phyloP scores from a whole-genome alignment of 2,888 invertebrate genomes.

The Drosophila tanythrix region DNA sequence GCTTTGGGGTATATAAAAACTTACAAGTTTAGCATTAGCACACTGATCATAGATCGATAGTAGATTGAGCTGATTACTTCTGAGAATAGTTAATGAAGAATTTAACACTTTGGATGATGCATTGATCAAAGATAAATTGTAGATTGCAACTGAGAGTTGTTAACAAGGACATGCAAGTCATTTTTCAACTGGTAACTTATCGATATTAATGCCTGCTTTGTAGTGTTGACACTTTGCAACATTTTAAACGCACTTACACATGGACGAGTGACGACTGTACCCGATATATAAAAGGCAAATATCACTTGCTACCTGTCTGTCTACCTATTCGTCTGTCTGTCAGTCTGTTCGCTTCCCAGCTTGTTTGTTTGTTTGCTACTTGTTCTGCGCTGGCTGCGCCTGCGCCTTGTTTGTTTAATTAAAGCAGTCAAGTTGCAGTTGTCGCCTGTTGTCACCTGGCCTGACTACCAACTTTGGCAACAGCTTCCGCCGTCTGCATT shows the following conservation, averaged over 20 bases:
- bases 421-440: constrained; percentile 65
- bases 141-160: background rate
- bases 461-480: constrained; percentile 73
- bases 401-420: constrained; percentile 73
- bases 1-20: background rate
- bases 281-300: constrained; percentile 29
- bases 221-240: constrained; percentile 20
- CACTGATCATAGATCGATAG: background rate
- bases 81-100: background rate
- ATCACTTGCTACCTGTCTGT: constrained; percentile 64
- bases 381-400: constrained; percentile 35
- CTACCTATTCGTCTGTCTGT: constrained; percentile 3
- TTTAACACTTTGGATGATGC: background rate
- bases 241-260: constrained; percentile 29
- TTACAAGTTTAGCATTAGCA: background rate
- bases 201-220: background rate
- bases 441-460: constrained; percentile 31
- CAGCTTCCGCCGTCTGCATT: constrained; percentile 71
- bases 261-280: constrained; percentile 64
- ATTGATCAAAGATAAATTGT: background rate
- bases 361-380: constrained; percentile 31
- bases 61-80: background rate
- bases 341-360: constrained; percentile 7
- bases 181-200: background rate
- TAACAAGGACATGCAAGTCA: no score